phyloP scores from a whole-genome alignment of 1,140 invertebrate species.

The Ostrea denselamellosa region DNA sequence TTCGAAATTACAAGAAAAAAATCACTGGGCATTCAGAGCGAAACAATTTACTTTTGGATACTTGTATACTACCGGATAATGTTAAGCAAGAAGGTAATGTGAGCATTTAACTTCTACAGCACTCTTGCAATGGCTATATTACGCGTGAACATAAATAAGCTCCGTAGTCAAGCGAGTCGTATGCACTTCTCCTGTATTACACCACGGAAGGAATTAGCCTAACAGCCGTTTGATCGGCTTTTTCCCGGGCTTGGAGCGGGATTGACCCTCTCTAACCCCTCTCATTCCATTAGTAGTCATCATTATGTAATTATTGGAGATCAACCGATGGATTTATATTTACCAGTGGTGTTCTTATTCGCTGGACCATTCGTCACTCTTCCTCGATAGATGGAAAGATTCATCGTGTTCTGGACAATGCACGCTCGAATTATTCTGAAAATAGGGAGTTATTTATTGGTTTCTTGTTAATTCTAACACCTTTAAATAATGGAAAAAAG shows the following conservation, averaged over 20 bases:
- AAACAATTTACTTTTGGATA: too few species aligned
- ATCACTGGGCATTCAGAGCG: too few species aligned
- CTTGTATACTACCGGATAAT: too few species aligned
- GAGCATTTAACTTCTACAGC: not conserved
- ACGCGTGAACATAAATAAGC: not conserved
- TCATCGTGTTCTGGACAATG: not conserved
- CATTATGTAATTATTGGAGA: slow-evolving; percentile 34
- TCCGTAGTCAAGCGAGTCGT: not conserved
- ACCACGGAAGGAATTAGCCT: not conserved
- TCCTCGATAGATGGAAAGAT: not conserved
- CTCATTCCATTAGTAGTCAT: slow-evolving; percentile 8
- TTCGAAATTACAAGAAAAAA: too few species aligned
- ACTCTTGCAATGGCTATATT: not conserved
- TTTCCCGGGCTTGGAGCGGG: not conserved
- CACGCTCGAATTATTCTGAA: not conserved
- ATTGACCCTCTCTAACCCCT: not conserved
- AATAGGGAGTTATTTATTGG: not conserved
- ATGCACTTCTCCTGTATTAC: not conserved
- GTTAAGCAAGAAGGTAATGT: too few species aligned
- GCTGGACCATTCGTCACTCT: not conserved
- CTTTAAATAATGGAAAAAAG: not conserved
- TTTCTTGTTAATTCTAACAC: not conserved
- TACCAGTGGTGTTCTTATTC: not conserved
- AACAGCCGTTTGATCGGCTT: not conserved
- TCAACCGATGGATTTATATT: not conserved